A percentile compares a stretch with the other conserved stretches of the same genome.
Conservation (phyloP, 2,888 invertebrate species). For the Drosophila sordidula region DNA sequence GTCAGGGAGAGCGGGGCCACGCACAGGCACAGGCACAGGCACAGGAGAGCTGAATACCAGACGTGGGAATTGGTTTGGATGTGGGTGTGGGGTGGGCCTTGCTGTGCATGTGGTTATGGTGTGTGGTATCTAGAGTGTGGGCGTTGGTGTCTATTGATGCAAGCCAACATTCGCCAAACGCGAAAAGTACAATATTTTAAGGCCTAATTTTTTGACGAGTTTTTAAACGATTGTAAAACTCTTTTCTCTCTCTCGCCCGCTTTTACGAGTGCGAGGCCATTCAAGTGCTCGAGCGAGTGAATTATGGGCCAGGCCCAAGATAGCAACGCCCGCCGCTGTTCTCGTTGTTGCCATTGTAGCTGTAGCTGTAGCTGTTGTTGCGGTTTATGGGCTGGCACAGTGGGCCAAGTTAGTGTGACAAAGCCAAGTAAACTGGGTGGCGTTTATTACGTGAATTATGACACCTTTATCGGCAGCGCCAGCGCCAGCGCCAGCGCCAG, state of each 20-base stretch:
- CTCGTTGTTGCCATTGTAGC: constrained; percentile 12
- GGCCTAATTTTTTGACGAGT: constrained; percentile 84
- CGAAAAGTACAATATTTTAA: constrained; percentile 81
- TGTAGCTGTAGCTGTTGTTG: constrained; percentile 32
- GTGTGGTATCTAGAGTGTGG: constrained; percentile 31
- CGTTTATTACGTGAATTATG: constrained; percentile 70
- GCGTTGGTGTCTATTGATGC: constrained; percentile 57
- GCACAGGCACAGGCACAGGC: constrained; percentile 9
- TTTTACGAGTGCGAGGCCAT: constrained; percentile 72
- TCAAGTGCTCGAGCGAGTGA: constrained; percentile 72
- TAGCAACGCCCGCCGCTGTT: constrained; percentile 39
- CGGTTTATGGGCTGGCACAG: constrained; percentile 46
- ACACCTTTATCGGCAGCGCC: constrained; percentile 44
- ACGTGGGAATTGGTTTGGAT: constrained; percentile 14
- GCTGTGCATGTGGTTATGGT: constrained; percentile 29
- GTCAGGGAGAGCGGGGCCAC: background rate
- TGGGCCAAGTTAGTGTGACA: constrained; percentile 56
- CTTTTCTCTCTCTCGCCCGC: constrained; percentile 62
- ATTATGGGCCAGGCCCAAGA: constrained; percentile 70
- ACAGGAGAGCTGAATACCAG: constrained; percentile 20
- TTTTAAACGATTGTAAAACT: constrained; percentile 85
- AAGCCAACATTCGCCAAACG: constrained; percentile 48
- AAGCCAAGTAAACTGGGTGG: constrained; percentile 52
- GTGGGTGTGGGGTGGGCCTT: constrained; percentile 22
- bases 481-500: background rate